A percentile compares a stretch with the other conserved stretches of the same genome.
Conservation (phyloP, 2,888 invertebrate species). For the Leucophenga maculata region DNA sequence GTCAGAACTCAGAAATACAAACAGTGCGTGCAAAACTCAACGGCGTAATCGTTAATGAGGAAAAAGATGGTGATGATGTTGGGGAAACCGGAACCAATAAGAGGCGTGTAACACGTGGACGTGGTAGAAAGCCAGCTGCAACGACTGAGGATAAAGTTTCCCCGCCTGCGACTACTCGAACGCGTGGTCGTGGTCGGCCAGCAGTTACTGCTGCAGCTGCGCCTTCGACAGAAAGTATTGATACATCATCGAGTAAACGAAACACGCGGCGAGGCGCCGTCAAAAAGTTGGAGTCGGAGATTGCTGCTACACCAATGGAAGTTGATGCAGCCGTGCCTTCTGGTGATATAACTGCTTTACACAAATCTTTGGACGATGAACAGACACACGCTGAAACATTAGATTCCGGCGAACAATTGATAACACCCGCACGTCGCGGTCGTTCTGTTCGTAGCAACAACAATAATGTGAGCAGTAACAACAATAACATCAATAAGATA, state of each 20-base stretch:
- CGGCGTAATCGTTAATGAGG: neutral
- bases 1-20: constrained; percentile 27
- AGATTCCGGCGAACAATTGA: constrained; percentile 5
- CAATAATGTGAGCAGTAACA: constrained; percentile 58
- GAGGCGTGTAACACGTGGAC: constrained; percentile 58
- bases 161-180: constrained; percentile 42
- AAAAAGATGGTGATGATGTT: neutral
- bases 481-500: constrained; percentile 64
- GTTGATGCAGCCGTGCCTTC: constrained; percentile 43
- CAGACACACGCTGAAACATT: neutral
- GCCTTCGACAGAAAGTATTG: neutral
- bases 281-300: constrained; percentile 39
- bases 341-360: constrained; percentile 31
- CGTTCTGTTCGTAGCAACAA: constrained; percentile 60
- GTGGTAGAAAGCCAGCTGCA: constrained; percentile 42
- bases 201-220: constrained; percentile 28
- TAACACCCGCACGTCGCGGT: constrained; percentile 56
- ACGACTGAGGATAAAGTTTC: constrained; percentile 33
- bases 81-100: constrained; percentile 28
- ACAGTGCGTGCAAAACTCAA: constrained; percentile 16
- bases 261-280: constrained; percentile 38
- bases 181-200: constrained; percentile 50
- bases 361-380: constrained; percentile 22
- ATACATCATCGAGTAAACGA: constrained; percentile 9
- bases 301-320: constrained; percentile 33